A percentile compares a stretch with the other conserved stretches of the same genome.
These are phyloP conservation scores for Sceliomorpha sp. DNA, from an alignment of 2,888 invertebrate genomes.

Conservation along the genomic window DNA sequence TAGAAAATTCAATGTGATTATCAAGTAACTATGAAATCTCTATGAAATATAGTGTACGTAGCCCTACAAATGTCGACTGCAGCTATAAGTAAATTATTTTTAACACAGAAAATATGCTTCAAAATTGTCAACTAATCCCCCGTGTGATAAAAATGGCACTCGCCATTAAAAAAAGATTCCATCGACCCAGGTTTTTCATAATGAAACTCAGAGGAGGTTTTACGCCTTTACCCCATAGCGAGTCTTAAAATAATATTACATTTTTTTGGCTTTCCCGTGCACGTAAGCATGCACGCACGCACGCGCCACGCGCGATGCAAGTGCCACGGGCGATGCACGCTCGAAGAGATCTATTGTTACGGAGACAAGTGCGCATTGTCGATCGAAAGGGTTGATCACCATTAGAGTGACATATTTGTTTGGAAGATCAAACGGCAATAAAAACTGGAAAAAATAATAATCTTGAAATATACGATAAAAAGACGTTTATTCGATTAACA, in stretches of 20 bases:
- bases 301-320: slow-evolving; percentile 64
- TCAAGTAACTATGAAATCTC: too few relatives aligned
- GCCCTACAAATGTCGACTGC: too few relatives aligned
- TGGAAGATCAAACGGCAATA: background rate
- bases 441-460: slow-evolving; percentile 13
- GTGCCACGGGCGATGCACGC: slow-evolving; percentile 76
- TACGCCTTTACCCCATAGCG: slow-evolving; percentile 76
- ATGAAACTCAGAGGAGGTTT: slow-evolving; percentile 79
- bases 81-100: too few relatives aligned
- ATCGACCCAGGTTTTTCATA: slow-evolving; percentile 52
- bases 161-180: background rate
- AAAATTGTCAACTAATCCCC: too few relatives aligned
- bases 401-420: slow-evolving; percentile 1
- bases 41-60: too few relatives aligned
- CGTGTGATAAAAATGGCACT: slow-evolving; percentile 50
- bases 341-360: slow-evolving; percentile 63
- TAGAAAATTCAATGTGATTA: too few relatives aligned
- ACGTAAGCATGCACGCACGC: slow-evolving; percentile 59
- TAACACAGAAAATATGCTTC: too few relatives aligned
- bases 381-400: slow-evolving; percentile 7
- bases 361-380: slow-evolving; percentile 26
- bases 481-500: too few relatives aligned
- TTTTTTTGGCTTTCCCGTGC: slow-evolving; percentile 66
- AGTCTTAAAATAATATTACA: slow-evolving; percentile 79
- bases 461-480: too few relatives aligned